phyloP scores from a whole-genome alignment of 92 coral and sea anemone genomes.

The Palythoa heliodiscus region DNA sequence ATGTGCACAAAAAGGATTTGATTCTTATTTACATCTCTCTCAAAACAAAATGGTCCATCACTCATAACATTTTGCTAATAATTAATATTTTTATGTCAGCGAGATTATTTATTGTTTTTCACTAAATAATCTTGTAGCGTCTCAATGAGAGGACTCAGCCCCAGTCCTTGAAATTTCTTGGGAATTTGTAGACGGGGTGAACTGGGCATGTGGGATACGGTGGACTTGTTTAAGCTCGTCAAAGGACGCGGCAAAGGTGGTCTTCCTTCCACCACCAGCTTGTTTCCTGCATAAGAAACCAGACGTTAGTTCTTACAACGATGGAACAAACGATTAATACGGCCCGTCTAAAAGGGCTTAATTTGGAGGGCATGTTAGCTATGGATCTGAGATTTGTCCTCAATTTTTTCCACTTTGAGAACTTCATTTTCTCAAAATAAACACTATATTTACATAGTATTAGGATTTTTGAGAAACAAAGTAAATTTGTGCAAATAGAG shows the following conservation, averaged over 20 bases:
- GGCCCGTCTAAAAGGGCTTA: too few species aligned
- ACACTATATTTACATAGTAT: too few species aligned
- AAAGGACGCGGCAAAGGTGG: slow-evolving; percentile 71
- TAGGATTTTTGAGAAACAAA: too few species aligned
- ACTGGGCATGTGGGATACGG: slow-evolving; percentile 49
- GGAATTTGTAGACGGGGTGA: slow-evolving; percentile 21
- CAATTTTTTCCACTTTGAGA: too few species aligned
- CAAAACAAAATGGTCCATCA: neutral
- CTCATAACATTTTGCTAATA: neutral
- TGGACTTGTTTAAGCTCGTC: slow-evolving; percentile 74
- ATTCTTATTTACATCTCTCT: neutral
- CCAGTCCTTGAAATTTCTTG: neutral
- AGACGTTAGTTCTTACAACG: neutral
- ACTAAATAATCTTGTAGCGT: too few species aligned
- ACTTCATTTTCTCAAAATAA: too few species aligned
- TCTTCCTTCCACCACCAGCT: slow-evolving; percentile 56
- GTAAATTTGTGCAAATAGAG: too few species aligned
- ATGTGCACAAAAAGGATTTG: neutral
- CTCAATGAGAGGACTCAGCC: neutral
- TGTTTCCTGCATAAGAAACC: slow-evolving; percentile 53
- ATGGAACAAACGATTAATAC: too few species aligned
- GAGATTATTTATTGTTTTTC: too few species aligned
- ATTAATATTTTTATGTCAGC: too few species aligned
- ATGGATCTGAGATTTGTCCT: too few species aligned
- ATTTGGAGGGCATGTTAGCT: too few species aligned